Percentiles rank a stretch among this genome's conserved stretches.
phyloP scores from a whole-genome alignment of 2,888 invertebrate genomes.

The Bimastos eiseni region DNA sequence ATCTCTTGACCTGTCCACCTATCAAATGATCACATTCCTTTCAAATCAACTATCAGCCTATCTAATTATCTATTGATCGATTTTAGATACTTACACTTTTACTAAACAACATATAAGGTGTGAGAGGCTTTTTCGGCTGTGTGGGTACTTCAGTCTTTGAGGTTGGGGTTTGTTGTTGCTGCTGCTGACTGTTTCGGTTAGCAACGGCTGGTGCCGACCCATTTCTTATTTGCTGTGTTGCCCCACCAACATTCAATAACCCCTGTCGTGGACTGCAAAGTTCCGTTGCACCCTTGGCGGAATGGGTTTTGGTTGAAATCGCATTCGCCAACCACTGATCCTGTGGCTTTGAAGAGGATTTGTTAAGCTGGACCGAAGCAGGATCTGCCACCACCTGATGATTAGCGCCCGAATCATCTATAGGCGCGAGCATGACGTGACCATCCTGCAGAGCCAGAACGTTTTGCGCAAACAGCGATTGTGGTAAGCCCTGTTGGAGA shows the following conservation, averaged over 20 bases:
- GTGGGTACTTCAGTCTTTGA: slow-evolving; percentile 32
- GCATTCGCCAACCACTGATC: slow-evolving; percentile 19
- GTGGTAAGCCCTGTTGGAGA: slow-evolving; percentile 33
- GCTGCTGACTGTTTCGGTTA: neutral
- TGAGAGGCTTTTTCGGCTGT: slow-evolving; percentile 46
- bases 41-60: neutral
- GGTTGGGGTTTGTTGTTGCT: neutral
- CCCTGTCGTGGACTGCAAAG: neutral
- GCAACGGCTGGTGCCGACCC: neutral
- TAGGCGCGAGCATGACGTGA: slow-evolving; percentile 33
- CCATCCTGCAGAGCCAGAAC: slow-evolving; percentile 35
- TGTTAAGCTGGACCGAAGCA: neutral
- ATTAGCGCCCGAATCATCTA: slow-evolving; percentile 19
- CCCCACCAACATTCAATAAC: neutral
- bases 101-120: slow-evolving; percentile 48
- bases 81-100: slow-evolving; percentile 43
- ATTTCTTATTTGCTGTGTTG: slow-evolving; percentile 14
- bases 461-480: slow-evolving; percentile 27
- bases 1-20: neutral
- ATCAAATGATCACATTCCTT: neutral
- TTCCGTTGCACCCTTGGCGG: neutral
- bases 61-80: slow-evolving; percentile 15
- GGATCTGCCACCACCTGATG: slow-evolving; percentile 2
- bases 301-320: neutral
- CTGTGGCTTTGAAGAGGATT: slow-evolving; percentile 10